phyloP scores from a whole-genome alignment of 2,888 invertebrate genomes.

The Argyra leucocephala region DNA sequence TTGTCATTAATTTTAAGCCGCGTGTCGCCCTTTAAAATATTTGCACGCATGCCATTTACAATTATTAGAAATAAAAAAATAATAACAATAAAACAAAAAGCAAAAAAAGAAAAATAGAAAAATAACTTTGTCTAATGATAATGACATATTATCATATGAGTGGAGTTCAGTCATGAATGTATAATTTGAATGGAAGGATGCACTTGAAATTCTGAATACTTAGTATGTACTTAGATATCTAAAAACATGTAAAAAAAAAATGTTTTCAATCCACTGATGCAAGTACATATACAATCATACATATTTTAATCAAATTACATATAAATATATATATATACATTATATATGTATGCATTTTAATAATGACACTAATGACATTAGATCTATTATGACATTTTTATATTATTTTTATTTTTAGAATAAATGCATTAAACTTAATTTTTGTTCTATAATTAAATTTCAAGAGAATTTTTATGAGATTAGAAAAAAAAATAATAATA shows the following conservation, averaged over 20 bases:
- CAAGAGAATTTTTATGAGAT: too few species aligned
- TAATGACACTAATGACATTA: background rate
- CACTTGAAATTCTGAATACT: background rate
- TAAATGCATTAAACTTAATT: too few species aligned
- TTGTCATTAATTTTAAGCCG: background rate
- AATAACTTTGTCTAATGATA: constrained; percentile 1
- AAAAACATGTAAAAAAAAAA: background rate
- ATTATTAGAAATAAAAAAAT: too few species aligned
- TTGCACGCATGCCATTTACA: background rate
- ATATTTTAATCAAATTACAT: background rate
- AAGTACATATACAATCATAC: background rate
- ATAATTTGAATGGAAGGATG: constrained; percentile 1
- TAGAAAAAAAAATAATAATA: too few species aligned
- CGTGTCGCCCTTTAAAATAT: background rate
- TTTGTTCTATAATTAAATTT: too few species aligned
- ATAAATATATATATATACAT: background rate
- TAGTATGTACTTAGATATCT: background rate
- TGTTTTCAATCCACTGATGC: background rate
- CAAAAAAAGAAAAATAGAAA: background rate
- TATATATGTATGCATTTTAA: background rate
- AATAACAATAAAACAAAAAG: too few species aligned
- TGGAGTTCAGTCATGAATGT: background rate
- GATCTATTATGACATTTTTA: background rate
- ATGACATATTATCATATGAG: constrained; percentile 2
- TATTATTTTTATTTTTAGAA: background rate